Evolutionary conservation across 1,140 invertebrate species (phyloP).

Genomic region (Nixonia krombeini): DNA sequence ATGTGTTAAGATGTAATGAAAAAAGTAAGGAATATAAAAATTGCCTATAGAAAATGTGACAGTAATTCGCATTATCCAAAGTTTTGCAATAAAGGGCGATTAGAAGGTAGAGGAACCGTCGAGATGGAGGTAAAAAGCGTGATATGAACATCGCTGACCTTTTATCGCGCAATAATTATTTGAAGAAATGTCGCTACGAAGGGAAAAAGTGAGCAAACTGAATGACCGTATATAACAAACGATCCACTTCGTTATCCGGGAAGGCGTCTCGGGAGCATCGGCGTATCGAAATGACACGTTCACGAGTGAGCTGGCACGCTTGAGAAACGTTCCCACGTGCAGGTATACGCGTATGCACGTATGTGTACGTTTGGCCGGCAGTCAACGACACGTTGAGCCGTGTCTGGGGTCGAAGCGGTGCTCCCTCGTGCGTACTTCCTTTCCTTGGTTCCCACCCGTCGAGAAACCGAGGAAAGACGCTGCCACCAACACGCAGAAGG

Average conservation of each 20-base stretch:
- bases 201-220: background rate
- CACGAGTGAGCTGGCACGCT: slow-evolving; percentile 15
- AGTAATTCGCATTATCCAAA: too few species aligned
- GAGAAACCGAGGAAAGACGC: slow-evolving; percentile 33
- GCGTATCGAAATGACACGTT: slow-evolving; percentile 19
- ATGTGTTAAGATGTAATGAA: too few species aligned
- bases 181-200: too few species aligned
- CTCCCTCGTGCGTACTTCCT: slow-evolving; percentile 61
- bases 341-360: slow-evolving; percentile 38
- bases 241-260: slow-evolving; percentile 41
- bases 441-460: slow-evolving; percentile 51
- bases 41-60: too few species aligned
- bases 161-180: too few species aligned
- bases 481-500: slow-evolving; percentile 18
- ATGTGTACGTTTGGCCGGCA: slow-evolving; percentile 44
- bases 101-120: too few species aligned
- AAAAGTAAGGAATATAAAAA: too few species aligned
- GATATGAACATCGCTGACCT: background rate
- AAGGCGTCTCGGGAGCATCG: slow-evolving; percentile 40
- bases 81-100: too few species aligned
- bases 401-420: slow-evolving; percentile 54
- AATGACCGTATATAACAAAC: slow-evolving; percentile 21
- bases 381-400: slow-evolving; percentile 47
- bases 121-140: too few species aligned
- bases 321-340: slow-evolving; percentile 49